Conservation (phyloP, 92 coral and sea anemone species). For the Parazoanthus darwini region DNA sequence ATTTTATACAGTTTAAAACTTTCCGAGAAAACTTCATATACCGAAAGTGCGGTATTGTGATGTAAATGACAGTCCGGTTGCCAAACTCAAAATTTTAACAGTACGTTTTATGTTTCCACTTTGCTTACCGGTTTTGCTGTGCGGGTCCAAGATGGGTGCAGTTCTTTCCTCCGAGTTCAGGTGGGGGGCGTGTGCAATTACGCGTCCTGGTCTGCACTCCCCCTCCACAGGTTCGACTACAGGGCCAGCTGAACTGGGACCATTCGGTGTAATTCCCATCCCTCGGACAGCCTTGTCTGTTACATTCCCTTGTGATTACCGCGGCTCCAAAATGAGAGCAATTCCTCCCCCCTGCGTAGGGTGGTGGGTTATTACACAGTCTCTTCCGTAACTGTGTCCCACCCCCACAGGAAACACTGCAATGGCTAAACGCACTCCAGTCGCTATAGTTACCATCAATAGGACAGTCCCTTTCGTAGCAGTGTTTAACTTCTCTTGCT, state of each 20-base stretch:
- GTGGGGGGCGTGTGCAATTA: slow-evolving; percentile 72
- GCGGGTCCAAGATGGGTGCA: slow-evolving; percentile 68
- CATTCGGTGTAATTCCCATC: slow-evolving; percentile 68
- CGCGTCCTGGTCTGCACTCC: slow-evolving; percentile 61
- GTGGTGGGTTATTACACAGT: slow-evolving; percentile 58
- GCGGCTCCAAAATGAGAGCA: slow-evolving; percentile 62
- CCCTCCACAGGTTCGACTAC: slow-evolving; percentile 57
- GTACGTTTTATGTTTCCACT: background rate
- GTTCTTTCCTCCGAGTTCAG: slow-evolving; percentile 55
- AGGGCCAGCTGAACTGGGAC: slow-evolving; percentile 55
- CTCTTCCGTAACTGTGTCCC: slow-evolving; percentile 63
- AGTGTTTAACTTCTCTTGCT: slow-evolving; percentile 24
- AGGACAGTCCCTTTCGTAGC: slow-evolving; percentile 60
- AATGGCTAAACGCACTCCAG: slow-evolving; percentile 60
- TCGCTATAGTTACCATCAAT: slow-evolving; percentile 66
- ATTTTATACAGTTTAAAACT: too few relatives aligned
- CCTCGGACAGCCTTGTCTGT: slow-evolving; percentile 54
- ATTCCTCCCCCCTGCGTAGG: slow-evolving; percentile 55
- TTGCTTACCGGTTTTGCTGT: slow-evolving; percentile 34
- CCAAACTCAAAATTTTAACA: background rate
- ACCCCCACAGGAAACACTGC: slow-evolving; percentile 65
- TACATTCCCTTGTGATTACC: slow-evolving; percentile 47
- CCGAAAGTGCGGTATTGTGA: too few relatives aligned
- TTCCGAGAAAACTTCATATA: too few relatives aligned
- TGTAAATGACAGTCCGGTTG: too few relatives aligned